phyloP scores from a whole-genome alignment of 2,797 vertebrate genomes.

The Pipistrellus pygmaeus region DNA sequence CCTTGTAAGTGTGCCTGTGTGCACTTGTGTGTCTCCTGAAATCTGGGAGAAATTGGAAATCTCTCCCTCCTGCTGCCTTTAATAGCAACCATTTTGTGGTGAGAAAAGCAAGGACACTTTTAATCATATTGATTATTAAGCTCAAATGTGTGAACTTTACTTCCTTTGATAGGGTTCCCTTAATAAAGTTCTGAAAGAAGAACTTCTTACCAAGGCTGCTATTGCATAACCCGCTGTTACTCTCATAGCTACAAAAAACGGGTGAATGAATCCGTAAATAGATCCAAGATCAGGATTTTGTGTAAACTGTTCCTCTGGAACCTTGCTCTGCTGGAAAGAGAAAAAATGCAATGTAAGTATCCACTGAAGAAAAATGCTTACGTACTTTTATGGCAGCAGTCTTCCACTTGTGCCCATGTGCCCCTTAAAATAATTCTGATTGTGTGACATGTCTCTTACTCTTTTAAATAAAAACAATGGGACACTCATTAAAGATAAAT shows the following conservation, averaged over 20 bases:
- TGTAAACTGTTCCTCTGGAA: slow-evolving; percentile 93
- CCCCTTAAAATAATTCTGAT: not conserved
- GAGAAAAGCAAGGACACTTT: too few relatives aligned
- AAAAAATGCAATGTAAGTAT: slow-evolving; percentile 63
- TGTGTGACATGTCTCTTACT: not conserved
- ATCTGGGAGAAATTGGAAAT: too few relatives aligned
- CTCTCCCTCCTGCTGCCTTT: too few relatives aligned
- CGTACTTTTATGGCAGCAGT: not conserved
- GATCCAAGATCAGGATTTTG: slow-evolving; percentile 97
- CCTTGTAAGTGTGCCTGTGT: not conserved
- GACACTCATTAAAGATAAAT: slow-evolving; percentile 7
- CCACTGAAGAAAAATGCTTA: slow-evolving; percentile 1
- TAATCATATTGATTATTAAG: too few relatives aligned
- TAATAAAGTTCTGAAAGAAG: too few relatives aligned
- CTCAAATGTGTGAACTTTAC: too few relatives aligned
- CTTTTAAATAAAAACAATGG: not conserved
- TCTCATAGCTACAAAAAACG: slow-evolving; percentile 94
- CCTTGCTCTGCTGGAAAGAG: slow-evolving; percentile 92
- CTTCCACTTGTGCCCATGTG: not conserved
- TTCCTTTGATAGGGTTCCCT: too few relatives aligned
- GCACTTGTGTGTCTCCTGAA: not conserved
- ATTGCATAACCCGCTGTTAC: slow-evolving; percentile 84
- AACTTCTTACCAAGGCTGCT: too few relatives aligned
- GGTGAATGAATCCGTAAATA: slow-evolving; percentile 97
- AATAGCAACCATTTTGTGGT: too few relatives aligned